Evolutionary conservation across 2,888 invertebrate species (phyloP).

Genomic region (Sesia bembeciformis): DNA sequence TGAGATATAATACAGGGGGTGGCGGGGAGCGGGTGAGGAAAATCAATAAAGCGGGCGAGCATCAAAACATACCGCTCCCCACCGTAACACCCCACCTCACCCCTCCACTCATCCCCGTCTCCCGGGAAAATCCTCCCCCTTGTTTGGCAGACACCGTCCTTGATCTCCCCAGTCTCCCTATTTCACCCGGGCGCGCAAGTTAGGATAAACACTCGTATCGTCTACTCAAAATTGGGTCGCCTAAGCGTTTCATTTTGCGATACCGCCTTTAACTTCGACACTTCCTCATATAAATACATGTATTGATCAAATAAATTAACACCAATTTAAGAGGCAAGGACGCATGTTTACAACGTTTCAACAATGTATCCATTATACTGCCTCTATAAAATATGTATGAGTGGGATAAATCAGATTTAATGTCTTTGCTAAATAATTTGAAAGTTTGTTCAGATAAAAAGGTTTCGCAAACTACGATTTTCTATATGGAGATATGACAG

Average conservation of each 20-base stretch:
- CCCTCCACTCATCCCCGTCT: conserved; percentile 30
- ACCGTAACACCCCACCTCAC: conserved; percentile 6
- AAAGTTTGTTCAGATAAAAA: not conserved
- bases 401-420: not conserved
- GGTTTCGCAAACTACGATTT: not conserved
- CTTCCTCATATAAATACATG: not conserved
- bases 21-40: conserved; percentile 40
- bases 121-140: conserved; percentile 70
- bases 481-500: not conserved
- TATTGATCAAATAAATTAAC: not conserved
- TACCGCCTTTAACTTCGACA: not conserved
- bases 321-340: conserved; percentile 11
- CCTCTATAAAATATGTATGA: not conserved
- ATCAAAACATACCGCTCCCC: conserved; percentile 64
- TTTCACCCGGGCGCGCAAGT: conserved; percentile 52
- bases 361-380: not conserved
- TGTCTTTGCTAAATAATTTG: not conserved
- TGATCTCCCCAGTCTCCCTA: conserved; percentile 53
- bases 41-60: conserved; percentile 70
- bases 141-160: conserved; percentile 74
- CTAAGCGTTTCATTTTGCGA: conserved; percentile 45
- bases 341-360: too few species aligned
- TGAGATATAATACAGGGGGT: conserved; percentile 52
- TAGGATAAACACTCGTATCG: conserved; percentile 66
- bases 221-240: conserved; percentile 67